A percentile compares a stretch with the other conserved stretches of the same genome.
These are phyloP conservation scores for Seriola aureovittata DNA, from an alignment of 2,113 vertebrate species.

Conservation along the genomic window DNA sequence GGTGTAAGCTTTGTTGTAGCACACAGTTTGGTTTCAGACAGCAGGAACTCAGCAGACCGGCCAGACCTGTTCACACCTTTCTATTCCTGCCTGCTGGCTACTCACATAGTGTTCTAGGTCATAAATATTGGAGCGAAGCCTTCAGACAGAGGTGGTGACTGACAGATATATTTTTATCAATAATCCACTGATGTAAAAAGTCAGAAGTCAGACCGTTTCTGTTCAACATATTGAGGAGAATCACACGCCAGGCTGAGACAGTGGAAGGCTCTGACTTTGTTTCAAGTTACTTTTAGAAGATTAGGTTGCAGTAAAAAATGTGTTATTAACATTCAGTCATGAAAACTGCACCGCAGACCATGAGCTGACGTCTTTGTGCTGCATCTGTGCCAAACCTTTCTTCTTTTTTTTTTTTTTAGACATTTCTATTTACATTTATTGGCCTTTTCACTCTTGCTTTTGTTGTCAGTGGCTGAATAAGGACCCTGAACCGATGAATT, in stretches of 20 bases:
- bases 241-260: not conserved
- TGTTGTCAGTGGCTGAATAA: conserved; percentile 10
- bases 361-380: not conserved
- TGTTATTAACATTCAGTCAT: not conserved
- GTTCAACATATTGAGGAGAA: not conserved
- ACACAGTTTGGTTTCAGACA: conserved; percentile 14
- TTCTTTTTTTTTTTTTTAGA: not conserved
- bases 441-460: not conserved
- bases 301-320: not conserved
- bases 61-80: conserved; percentile 63
- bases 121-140: conserved; percentile 42
- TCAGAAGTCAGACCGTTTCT: not conserved
- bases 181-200: conserved; percentile 20
- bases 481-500: not conserved
- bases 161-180: conserved; percentile 47
- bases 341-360: not conserved
- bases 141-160: conserved; percentile 49
- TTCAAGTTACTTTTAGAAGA: not conserved
- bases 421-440: conserved; percentile 11
- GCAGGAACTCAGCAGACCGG: conserved; percentile 44
- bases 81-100: conserved; percentile 56
- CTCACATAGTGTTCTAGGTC: conserved; percentile 65
- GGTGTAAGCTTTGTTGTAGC: conserved; percentile 23
- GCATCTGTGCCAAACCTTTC: not conserved
- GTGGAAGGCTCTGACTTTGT: not conserved